phyloP scores from a whole-genome alignment of 2,888 invertebrate species.

The Parnassius mnemosyne region DNA sequence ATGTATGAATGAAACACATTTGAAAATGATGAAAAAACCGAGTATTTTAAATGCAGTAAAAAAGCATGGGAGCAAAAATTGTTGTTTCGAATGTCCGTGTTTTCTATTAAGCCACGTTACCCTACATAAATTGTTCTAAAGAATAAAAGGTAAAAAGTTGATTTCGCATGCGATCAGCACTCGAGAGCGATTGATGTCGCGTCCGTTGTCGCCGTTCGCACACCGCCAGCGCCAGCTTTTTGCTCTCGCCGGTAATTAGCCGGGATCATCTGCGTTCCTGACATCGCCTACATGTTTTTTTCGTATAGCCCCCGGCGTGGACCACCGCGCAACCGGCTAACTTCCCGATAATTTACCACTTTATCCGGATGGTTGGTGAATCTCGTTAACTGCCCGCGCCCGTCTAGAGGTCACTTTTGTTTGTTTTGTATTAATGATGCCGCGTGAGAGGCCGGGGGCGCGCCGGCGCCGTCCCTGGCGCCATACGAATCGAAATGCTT shows the following conservation, averaged over 20 bases:
- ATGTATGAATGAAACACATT: too few relatives aligned
- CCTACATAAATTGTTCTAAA: conserved; percentile 43
- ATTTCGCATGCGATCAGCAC: conserved; percentile 57
- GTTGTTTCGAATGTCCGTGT: too few relatives aligned
- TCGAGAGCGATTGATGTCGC: conserved; percentile 58
- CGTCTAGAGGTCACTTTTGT: conserved; percentile 77
- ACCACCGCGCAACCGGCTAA: conserved; percentile 68
- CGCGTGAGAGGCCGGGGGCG: conserved; percentile 71
- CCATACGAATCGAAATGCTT: conserved; percentile 67
- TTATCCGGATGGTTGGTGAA: conserved; percentile 75
- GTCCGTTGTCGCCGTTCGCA: conserved; percentile 44
- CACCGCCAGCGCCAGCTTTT: conserved; percentile 45
- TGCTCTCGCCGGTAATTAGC: conserved; percentile 65
- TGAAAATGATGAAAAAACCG: too few relatives aligned
- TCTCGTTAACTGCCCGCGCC: conserved; percentile 74
- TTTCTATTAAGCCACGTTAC: background rate
- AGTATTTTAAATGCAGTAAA: too few relatives aligned
- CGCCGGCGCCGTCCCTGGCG: conserved; percentile 74
- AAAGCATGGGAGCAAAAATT: too few relatives aligned
- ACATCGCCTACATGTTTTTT: conserved; percentile 76
- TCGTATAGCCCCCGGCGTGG: conserved; percentile 54
- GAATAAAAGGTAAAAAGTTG: conserved; percentile 50
- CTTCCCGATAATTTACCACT: conserved; percentile 79
- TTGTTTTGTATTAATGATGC: conserved; percentile 78
- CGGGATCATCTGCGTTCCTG: conserved; percentile 68